Evolutionary conservation across 2,113 vertebrate genomes (phyloP).

Genomic region (Petrocephalus zakoni): DNA sequence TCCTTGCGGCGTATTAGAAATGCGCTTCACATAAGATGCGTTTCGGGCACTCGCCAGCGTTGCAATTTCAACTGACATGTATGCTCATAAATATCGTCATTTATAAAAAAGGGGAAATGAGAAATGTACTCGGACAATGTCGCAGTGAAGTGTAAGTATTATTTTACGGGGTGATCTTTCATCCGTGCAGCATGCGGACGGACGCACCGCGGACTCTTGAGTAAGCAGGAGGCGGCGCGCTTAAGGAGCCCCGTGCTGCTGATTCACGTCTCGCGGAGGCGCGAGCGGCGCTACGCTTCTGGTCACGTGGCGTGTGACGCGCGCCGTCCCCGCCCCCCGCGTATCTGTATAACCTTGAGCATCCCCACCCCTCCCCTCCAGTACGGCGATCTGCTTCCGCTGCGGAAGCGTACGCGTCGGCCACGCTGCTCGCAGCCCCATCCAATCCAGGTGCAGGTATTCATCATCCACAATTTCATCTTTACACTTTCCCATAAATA

Average conservation of each 20-base stretch:
- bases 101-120: neutral
- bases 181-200: neutral
- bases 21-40: neutral
- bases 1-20: neutral
- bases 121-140: neutral
- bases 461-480: neutral
- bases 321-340: conserved; percentile 25
- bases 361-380: neutral
- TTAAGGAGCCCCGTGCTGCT: neutral
- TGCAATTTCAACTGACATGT: neutral
- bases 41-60: neutral
- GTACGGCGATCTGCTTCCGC: neutral
- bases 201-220: neutral
- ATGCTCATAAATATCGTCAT: neutral
- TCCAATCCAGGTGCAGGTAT: neutral
- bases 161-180: neutral
- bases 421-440: neutral
- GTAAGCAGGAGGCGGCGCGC: neutral
- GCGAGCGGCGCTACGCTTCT: neutral
- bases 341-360: conserved; percentile 59
- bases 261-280: conserved; percentile 1
- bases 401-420: neutral
- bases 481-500: neutral
- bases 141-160: neutral
- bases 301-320: conserved; percentile 42